Percentiles rank a stretch among this genome's conserved stretches.
Evolutionary conservation across 1,140 invertebrate genomes (phyloP).

Genomic region (Nebria ingens): DNA sequence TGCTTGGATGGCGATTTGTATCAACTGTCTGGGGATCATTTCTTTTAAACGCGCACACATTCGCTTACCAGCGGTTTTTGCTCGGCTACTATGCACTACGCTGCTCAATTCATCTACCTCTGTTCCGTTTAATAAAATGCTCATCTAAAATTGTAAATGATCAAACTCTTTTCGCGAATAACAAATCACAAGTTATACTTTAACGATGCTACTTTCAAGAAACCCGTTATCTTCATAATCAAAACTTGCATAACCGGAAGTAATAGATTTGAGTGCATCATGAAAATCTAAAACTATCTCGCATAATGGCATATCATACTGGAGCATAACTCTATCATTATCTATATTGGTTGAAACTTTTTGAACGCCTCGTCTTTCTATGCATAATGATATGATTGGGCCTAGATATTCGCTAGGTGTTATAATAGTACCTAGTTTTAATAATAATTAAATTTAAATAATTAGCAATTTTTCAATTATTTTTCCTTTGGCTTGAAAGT

Average conservation of each 20-base stretch:
- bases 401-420: constrained; percentile 66
- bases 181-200: constrained; percentile 42
- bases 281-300: constrained; percentile 95
- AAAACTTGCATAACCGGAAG: constrained; percentile 94
- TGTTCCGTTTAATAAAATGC: constrained; percentile 70
- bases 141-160: constrained; percentile 45
- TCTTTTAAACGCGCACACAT: constrained; percentile 75
- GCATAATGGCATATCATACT: constrained; percentile 76
- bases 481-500: constrained; percentile 8
- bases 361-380: constrained; percentile 69
- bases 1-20: constrained; percentile 82
- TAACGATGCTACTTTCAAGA: constrained; percentile 56
- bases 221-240: constrained; percentile 93
- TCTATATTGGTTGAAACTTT: constrained; percentile 70
- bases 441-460: constrained; percentile 9
- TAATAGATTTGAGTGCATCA: constrained; percentile 78
- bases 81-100: constrained; percentile 66
- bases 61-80: constrained; percentile 51
- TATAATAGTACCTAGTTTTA: constrained; percentile 78
- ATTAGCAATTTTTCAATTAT: constrained; percentile 6
- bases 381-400: constrained; percentile 58
- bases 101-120: constrained; percentile 78
- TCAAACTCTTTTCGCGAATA: constrained; percentile 9
- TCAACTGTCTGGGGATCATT: constrained; percentile 81
- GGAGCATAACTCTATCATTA: constrained; percentile 66